A percentile compares a stretch with the other conserved stretches of the same genome.
These are phyloP conservation scores for Morpho achilles DNA, from an alignment of 2,888 invertebrate genomes.

Conservation along the genomic window DNA sequence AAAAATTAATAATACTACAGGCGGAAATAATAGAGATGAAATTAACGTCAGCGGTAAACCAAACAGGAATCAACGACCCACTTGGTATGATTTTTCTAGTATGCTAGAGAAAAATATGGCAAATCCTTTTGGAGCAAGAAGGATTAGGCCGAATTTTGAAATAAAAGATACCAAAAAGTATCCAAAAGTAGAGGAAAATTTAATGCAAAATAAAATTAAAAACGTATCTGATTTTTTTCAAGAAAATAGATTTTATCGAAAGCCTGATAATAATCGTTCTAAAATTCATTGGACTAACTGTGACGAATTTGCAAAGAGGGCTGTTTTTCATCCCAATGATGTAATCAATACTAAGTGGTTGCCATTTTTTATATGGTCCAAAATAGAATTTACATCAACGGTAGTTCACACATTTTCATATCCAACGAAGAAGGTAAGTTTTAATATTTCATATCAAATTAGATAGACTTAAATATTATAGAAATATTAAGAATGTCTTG, in stretches of 20 bases:
- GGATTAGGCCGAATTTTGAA: background rate
- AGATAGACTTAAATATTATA: no score
- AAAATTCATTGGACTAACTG: slow-evolving; percentile 48
- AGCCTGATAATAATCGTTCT: background rate
- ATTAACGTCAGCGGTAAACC: background rate
- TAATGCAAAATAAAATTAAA: background rate
- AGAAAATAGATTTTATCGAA: slow-evolving; percentile 27
- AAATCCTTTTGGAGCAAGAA: background rate
- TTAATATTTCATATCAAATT: no score
- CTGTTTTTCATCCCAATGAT: slow-evolving; percentile 48
- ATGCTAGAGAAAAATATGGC: slow-evolving; percentile 33
- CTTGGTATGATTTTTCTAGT: slow-evolving; percentile 31
- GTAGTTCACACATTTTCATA: slow-evolving; percentile 42
- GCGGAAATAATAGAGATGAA: background rate
- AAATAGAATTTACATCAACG: slow-evolving; percentile 15
- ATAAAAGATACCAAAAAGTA: background rate
- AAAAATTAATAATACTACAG: slow-evolving; percentile 2
- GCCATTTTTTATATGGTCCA: slow-evolving; percentile 58
- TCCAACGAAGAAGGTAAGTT: slow-evolving; percentile 48
- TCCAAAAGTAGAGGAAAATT: background rate
- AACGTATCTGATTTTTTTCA: slow-evolving; percentile 22
- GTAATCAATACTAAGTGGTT: slow-evolving; percentile 51
- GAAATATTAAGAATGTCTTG: no score
- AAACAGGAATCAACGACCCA: background rate
- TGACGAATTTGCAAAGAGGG: slow-evolving; percentile 44